phyloP scores from a whole-genome alignment of 1,140 invertebrate species.

The Campoletis sonorensis region DNA sequence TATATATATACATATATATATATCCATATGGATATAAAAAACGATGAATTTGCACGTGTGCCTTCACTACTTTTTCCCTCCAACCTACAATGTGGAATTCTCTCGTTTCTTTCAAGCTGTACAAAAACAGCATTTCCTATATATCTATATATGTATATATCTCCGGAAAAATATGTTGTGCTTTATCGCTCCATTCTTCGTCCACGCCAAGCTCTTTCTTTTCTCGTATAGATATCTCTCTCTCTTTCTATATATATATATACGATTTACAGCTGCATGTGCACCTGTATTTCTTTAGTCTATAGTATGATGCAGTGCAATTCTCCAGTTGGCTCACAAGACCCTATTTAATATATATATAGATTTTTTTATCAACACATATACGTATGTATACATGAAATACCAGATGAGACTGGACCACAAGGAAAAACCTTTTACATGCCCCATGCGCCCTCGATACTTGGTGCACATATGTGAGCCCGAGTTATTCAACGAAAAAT shows the following conservation, averaged over 20 bases:
- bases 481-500: conserved; percentile 45
- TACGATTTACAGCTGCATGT: neutral
- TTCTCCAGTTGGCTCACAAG: neutral
- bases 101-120: conserved; percentile 14
- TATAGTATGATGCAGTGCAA: neutral
- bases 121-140: conserved; percentile 2
- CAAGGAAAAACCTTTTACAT: conserved; percentile 35
- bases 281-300: conserved; percentile 8
- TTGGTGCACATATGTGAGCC: conserved; percentile 1
- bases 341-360: neutral
- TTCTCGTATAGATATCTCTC: conserved; percentile 13
- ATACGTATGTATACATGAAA: neutral
- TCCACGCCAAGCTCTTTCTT: conserved; percentile 38
- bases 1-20: neutral
- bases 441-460: neutral
- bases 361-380: neutral
- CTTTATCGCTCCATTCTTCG: conserved; percentile 48
- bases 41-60: conserved; percentile 2
- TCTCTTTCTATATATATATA: too few species aligned
- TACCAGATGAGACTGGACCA: conserved; percentile 13
- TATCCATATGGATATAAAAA: conserved; percentile 7
- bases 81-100: neutral
- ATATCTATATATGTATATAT: neutral
- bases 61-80: neutral
- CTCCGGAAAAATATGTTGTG: conserved; percentile 45